phyloP scores from a whole-genome alignment of 2,113 vertebrate species.

The Thalassoma bifasciatum region DNA sequence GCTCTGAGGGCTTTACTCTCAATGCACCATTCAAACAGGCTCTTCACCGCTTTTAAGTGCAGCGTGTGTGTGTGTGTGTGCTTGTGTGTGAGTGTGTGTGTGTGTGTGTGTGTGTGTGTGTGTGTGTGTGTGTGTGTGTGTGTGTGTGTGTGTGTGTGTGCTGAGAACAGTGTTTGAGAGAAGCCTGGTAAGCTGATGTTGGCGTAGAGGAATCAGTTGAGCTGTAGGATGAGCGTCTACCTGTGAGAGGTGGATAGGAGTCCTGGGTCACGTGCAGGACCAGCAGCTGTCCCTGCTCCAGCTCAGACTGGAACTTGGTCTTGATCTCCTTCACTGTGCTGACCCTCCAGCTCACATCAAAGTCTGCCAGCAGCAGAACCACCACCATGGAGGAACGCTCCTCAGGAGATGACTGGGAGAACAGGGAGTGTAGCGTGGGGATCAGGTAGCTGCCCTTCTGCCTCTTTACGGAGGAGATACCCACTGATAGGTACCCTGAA shows the following conservation, averaged over 20 bases:
- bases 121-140: too few relatives aligned
- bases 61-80: too few relatives aligned
- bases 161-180: too few relatives aligned
- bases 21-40: too few relatives aligned
- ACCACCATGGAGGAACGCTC: constrained; percentile 87
- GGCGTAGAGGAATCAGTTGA: neutral
- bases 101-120: too few relatives aligned
- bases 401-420: constrained; percentile 80
- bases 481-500: constrained; percentile 86
- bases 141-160: too few relatives aligned
- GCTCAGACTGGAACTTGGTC: constrained; percentile 67
- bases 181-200: too few relatives aligned
- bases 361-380: constrained; percentile 86
- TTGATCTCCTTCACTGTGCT: constrained; percentile 55
- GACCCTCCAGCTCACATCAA: constrained; percentile 77
- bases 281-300: constrained; percentile 82
- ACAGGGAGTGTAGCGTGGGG: constrained; percentile 85
- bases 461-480: constrained; percentile 81
- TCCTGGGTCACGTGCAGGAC: constrained; percentile 78
- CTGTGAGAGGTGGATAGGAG: constrained; percentile 76
- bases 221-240: constrained; percentile 22
- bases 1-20: too few relatives aligned
- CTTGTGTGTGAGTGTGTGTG: too few relatives aligned
- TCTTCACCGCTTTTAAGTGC: too few relatives aligned
- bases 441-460: constrained; percentile 80